A percentile compares a stretch with the other conserved stretches of the same genome.
Conservation (phyloP, 2,113 vertebrate genomes). For the Tretioscincus oriximinensis region DNA sequence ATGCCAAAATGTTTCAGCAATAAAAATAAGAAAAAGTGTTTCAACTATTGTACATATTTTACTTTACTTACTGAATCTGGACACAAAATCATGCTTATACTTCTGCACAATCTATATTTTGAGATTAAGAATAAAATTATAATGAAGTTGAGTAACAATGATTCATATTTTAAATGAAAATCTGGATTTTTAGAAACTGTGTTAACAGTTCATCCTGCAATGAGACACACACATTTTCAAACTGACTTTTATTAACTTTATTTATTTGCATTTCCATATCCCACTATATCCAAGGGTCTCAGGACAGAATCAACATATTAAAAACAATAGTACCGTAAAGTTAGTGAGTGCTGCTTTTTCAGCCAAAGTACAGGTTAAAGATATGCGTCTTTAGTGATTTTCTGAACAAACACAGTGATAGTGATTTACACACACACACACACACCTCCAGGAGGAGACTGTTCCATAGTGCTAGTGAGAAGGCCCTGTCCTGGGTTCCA, state of each 20-base stretch:
- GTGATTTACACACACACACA: too few species aligned
- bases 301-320: too few species aligned
- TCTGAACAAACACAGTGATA: too few species aligned
- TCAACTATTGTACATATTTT: neutral
- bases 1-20: neutral
- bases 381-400: too few species aligned
- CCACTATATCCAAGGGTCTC: too few species aligned
- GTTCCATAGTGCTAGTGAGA: too few species aligned
- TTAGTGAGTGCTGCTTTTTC: too few species aligned
- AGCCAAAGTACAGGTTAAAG: too few species aligned
- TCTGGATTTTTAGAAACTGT: neutral
- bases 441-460: too few species aligned
- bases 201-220: neutral
- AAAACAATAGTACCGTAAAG: too few species aligned
- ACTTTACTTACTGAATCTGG: neutral
- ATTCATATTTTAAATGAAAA: neutral
- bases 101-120: neutral
- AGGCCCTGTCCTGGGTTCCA: too few species aligned
- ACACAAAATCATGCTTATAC: neutral
- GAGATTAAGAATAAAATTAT: neutral
- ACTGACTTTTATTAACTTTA: neutral
- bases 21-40: neutral
- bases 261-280: too few species aligned
- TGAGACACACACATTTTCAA: neutral
- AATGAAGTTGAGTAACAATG: neutral